Evolutionary conservation across 2,113 vertebrate genomes (phyloP), one percentile per base, ranked within the genome.

Genomic region (Pelecanus crispus): DNA sequence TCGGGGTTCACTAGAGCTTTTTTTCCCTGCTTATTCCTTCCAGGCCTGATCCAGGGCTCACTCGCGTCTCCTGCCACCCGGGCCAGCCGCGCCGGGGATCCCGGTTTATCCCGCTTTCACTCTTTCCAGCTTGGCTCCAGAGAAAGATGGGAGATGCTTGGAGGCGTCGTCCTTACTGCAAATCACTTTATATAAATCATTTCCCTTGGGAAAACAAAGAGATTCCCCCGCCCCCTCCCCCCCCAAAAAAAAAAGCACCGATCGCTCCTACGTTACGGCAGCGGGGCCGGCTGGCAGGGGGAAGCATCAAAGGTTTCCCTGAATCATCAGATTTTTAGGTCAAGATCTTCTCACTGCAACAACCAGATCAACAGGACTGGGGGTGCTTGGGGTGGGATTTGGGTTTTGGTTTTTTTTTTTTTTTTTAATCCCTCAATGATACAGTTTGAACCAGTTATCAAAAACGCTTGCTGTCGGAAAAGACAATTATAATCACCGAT

Each of bases 391-490:
- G 44, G 18, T 17, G 56, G 87, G 83, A 20, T n/a, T 29, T 10
- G 67, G 82, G 53, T 52, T 88, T 88, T 73, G 7, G 32, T 34
- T 5, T 63, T 65, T 77, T 13, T 34, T 38, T 65, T 77, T 61
- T 87, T 63, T 52, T 90, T 88, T 68, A 74, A 75, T 96, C 75
- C 72, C 82, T 91, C 89, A 50, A 74, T 98, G 97, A 98, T 98
- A 98, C 97, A 97, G 95, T 97, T 96, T 97, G 98, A 98, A 98
- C 97, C 98, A 98, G 98, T 97, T 98, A 97, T 98, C 97, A 98
- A 98, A 98, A 98, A 98, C 96, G 98, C 98, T 99, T 99, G 99
- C 99, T 98, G 98, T 97, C 68, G 81, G 67, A 56, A 91, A 94
- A 94, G 66, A 97, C 86, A 36, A 62, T 88, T 97, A 87, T 82